phyloP scores from a whole-genome alignment of 1,140 invertebrate species.

The Andrena cerasifolii region DNA sequence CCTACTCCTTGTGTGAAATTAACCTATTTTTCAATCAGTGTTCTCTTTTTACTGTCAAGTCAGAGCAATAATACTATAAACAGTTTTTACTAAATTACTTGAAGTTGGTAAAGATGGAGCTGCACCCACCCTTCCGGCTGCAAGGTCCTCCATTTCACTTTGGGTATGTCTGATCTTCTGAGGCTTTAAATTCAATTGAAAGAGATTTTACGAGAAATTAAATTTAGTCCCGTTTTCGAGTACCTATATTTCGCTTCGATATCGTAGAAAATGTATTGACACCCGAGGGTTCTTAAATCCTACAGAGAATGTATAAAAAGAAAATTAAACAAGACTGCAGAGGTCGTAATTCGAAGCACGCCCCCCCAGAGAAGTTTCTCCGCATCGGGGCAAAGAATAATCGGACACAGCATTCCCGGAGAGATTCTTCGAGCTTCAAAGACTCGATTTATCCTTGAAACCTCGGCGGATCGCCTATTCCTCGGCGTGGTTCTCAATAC shows the following conservation, averaged over 20 bases:
- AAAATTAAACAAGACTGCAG: not conserved
- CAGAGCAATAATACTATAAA: too few relatives aligned
- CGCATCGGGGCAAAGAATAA: conserved; percentile 15
- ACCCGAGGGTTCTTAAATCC: not conserved
- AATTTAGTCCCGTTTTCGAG: too few relatives aligned
- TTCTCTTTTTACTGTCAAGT: too few relatives aligned
- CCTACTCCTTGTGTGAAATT: too few relatives aligned
- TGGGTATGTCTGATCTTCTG: too few relatives aligned
- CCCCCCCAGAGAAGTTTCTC: conserved; percentile 2
- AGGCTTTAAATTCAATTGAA: too few relatives aligned
- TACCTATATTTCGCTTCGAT: not conserved
- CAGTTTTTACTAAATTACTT: too few relatives aligned
- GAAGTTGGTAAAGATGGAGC: too few relatives aligned
- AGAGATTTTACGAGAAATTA: too few relatives aligned
- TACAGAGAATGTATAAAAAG: not conserved
- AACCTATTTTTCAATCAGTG: too few relatives aligned
- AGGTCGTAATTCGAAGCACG: conserved; percentile 19
- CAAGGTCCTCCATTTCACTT: not conserved
- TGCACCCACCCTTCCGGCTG: too few relatives aligned
- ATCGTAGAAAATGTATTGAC: not conserved
- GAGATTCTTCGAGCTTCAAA: conserved; percentile 21
- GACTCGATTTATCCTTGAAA: not conserved
- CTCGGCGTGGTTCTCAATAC: not conserved
- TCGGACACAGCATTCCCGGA: conserved; percentile 10
- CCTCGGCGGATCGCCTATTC: not conserved